phyloP scores from a whole-genome alignment of 2,797 vertebrate genomes.

The Scolopax rusticola region DNA sequence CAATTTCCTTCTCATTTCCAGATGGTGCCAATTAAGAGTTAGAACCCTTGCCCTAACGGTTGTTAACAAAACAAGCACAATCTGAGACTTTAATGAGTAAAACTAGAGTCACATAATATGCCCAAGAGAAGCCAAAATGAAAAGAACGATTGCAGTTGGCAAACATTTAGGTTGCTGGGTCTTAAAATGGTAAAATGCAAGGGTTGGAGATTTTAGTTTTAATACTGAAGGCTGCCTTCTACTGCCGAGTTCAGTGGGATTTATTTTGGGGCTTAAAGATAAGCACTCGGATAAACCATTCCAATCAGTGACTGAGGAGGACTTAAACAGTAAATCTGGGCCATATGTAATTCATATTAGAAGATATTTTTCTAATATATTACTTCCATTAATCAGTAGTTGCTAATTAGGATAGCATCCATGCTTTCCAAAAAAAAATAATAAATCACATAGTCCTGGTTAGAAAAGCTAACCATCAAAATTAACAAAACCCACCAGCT shows the following conservation, averaged over 20 bases:
- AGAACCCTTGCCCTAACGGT: conserved; percentile 66
- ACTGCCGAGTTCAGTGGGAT: neutral
- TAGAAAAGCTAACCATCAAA: neutral
- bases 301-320: neutral
- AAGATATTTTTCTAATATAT: neutral
- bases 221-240: neutral
- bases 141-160: conserved; percentile 14
- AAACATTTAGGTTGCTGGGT: conserved; percentile 6
- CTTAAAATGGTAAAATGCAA: conserved; percentile 1
- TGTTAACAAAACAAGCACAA: conserved; percentile 73
- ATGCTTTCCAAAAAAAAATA: neutral
- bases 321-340: neutral
- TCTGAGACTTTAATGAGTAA: conserved; percentile 71
- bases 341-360: neutral
- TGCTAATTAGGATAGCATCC: neutral
- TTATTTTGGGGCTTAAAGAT: neutral
- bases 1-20: conserved; percentile 60
- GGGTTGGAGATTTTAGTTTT: conserved; percentile 22
- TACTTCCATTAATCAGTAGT: neutral
- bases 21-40: conserved; percentile 76
- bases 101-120: conserved; percentile 56
- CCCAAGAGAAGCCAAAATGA: conserved; percentile 64
- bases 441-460: neutral
- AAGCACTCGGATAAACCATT: neutral
- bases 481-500: neutral